Base-by-base conservation (phyloP, 64 coral and sea anemone genomes). In the Trachythela sp. region DNA sequence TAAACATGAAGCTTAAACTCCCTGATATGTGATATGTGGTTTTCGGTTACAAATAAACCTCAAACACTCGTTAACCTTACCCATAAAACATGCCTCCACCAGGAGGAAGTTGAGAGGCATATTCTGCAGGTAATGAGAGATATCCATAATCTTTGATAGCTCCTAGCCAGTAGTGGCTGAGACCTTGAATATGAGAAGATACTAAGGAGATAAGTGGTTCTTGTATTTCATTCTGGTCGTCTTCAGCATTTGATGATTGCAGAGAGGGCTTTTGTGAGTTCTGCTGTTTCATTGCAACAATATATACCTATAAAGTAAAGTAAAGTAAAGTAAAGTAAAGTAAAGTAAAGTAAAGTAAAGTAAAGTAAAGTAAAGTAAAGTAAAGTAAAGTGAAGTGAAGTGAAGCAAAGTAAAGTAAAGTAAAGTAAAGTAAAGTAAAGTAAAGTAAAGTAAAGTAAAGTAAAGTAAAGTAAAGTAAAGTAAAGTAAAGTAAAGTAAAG, bases 91-190 rank as follows among this genome's bases (percentile, higher is more conserved):
- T 94, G 2, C 96, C 96, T 17, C 96, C 96, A 1, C 89, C 85
- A 30, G 91, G 88, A 36, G 96, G 96, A 35, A 99, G 86, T 30
- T 99, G 96, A 60, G 86, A 59, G 18, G 90, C 86, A 67, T 99
- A 99, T 83, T 99, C 93, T 9, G 89, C 48, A 13, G 96, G 96
- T 15, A 99, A 84, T 8, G 96, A 90, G 9, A 99, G 88, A 48
- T 95, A 83, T 10, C 93, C 96, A 56, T 99, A 94, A 77, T 99
- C 96, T 29, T 84, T 95, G 1, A 99, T 86, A 52, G 96, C 96
- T 26, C 96, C 96, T 8, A 99, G 89, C 96, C 96, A 99, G 67
- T 99, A 99, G 39, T 93, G 91, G 86, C 96, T 99, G 31, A 99
- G 91, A 31, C 83, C 88, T 38, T 95, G 94, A 3, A 99, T 85